Conservation (phyloP, 1,140 invertebrate species). For the Vanessa atalanta region DNA sequence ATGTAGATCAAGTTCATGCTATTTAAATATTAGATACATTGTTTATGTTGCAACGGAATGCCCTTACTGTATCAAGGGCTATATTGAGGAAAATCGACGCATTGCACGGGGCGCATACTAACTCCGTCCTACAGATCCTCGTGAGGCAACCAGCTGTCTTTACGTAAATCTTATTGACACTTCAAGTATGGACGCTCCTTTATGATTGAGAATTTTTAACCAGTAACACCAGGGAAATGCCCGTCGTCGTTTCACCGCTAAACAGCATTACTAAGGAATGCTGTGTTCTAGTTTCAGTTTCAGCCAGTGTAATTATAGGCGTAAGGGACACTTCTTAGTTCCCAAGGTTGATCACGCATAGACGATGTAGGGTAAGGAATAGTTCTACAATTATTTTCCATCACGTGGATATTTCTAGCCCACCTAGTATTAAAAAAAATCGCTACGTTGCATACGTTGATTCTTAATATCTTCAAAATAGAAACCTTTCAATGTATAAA, state of each 20-base stretch:
- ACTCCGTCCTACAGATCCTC: slow-evolving; percentile 46
- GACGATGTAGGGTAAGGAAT: too few species aligned
- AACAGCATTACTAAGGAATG: too few species aligned
- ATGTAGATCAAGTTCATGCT: slow-evolving; percentile 23
- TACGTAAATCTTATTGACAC: slow-evolving; percentile 37
- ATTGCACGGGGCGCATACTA: slow-evolving; percentile 44
- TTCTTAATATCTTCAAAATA: too few species aligned
- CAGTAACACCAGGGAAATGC: not conserved
- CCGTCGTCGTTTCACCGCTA: too few species aligned
- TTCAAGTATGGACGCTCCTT: slow-evolving; percentile 16
- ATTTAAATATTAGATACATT: slow-evolving; percentile 12
- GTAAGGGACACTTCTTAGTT: too few species aligned
- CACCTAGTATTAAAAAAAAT: too few species aligned
- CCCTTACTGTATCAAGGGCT: slow-evolving; percentile 45
- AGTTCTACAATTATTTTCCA: too few species aligned
- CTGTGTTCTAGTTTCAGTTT: too few species aligned
- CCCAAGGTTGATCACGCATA: too few species aligned
- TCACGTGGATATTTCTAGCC: too few species aligned
- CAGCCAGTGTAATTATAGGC: too few species aligned
- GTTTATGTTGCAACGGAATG: slow-evolving; percentile 38
- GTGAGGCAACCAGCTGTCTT: slow-evolving; percentile 46
- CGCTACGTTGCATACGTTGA: too few species aligned
- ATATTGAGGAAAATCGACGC: slow-evolving; percentile 40
- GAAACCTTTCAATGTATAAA: not conserved
- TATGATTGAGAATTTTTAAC: not conserved